These are phyloP conservation scores for Centruroides vittatus DNA, from an alignment of 1,140 invertebrate genomes.

Conservation along the genomic window DNA sequence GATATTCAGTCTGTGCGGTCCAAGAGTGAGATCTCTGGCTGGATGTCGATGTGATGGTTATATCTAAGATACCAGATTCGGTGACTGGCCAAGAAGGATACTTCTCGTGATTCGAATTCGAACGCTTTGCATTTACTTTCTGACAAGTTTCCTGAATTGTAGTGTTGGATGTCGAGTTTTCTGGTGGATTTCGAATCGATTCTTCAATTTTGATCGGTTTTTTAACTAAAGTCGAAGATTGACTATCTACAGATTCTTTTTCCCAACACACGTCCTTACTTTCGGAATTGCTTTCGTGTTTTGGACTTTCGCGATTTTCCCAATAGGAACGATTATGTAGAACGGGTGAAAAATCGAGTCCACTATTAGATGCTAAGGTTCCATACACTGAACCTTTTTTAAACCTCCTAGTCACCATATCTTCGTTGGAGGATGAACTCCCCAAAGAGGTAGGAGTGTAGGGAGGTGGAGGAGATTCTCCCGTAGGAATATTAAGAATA, in stretches of 20 bases:
- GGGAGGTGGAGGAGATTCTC: too few species aligned
- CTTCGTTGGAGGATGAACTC: conserved; percentile 24
- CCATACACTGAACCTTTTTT: conserved; percentile 19
- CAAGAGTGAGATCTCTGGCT: conserved; percentile 47
- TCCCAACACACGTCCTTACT: background rate
- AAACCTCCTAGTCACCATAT: conserved; percentile 23
- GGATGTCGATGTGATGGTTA: conserved; percentile 8
- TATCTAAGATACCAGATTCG: conserved; percentile 16
- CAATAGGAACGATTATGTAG: conserved; percentile 13
- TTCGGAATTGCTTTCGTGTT: background rate
- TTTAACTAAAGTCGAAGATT: too few species aligned
- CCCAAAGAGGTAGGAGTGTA: too few species aligned
- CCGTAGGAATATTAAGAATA: too few species aligned
- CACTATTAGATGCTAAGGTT: conserved; percentile 16
- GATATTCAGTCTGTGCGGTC: conserved; percentile 57
- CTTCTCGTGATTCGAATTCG: conserved; percentile 51
- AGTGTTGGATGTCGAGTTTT: too few species aligned
- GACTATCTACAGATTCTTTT: too few species aligned
- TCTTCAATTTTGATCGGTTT: too few species aligned
- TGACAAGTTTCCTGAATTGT: too few species aligned
- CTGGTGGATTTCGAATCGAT: too few species aligned
- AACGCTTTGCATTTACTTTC: conserved; percentile 29
- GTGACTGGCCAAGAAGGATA: conserved; percentile 61
- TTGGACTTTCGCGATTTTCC: conserved; percentile 1
- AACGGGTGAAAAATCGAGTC: conserved; percentile 16